Conservation (phyloP, 1,140 invertebrate species). For the Pantala flavescens region DNA sequence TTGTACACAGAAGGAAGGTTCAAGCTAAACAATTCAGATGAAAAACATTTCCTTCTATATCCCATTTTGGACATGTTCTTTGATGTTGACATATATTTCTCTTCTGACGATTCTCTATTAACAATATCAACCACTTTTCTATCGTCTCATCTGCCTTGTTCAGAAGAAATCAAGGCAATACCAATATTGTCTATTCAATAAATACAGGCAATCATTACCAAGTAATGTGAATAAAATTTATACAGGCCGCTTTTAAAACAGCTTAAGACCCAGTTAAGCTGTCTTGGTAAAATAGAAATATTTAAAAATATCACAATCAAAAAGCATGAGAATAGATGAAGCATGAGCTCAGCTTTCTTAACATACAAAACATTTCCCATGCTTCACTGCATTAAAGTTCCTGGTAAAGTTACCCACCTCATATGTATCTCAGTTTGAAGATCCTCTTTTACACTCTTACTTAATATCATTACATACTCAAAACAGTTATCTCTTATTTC, state of each 20-base stretch:
- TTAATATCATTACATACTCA: no score
- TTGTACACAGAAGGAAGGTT: background rate
- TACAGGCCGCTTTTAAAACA: background rate
- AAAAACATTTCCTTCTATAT: background rate
- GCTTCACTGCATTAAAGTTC: no score
- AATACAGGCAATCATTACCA: background rate
- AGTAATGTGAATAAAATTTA: background rate
- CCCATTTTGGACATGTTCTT: background rate
- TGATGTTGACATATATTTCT: background rate
- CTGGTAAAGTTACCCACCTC: no score
- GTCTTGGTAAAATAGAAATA: background rate
- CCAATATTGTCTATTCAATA: slow-evolving; percentile 1
- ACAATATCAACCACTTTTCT: background rate
- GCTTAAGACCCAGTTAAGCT: background rate
- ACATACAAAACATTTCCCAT: no score
- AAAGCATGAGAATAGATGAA: background rate
- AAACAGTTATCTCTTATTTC: no score
- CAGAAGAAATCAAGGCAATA: background rate
- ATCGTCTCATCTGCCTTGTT: background rate
- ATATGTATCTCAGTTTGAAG: no score
- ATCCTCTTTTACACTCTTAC: no score
- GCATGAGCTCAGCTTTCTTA: background rate
- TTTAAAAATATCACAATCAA: slow-evolving; percentile 4
- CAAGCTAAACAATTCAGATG: background rate
- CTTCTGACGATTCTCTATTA: background rate